Percentiles rank a stretch among this genome's conserved stretches.
phyloP scores from a whole-genome alignment of 1,140 invertebrate genomes.

The Drosophila punjabiensis region DNA sequence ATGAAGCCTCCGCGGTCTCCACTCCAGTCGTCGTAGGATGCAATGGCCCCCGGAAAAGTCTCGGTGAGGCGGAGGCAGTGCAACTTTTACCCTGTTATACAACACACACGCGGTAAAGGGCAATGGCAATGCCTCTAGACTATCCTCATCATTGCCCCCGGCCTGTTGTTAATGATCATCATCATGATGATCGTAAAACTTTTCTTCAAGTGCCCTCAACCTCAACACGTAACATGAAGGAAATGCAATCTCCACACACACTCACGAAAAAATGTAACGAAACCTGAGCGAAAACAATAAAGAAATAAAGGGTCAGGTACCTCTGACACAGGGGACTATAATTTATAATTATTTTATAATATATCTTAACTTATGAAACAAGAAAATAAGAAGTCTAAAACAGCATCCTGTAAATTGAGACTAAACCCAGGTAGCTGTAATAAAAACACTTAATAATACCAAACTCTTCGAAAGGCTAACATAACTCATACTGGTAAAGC shows the following conservation, averaged over 20 bases:
- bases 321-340: not conserved
- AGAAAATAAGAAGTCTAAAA: not conserved
- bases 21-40: constrained; percentile 41
- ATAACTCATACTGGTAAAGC: constrained; percentile 23
- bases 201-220: constrained; percentile 46
- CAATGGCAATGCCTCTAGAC: constrained; percentile 42
- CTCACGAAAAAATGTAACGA: constrained; percentile 36
- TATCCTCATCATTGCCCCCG: constrained; percentile 28
- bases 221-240: constrained; percentile 51
- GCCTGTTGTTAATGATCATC: not conserved
- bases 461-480: not conserved
- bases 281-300: constrained; percentile 25
- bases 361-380: not conserved
- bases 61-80: constrained; percentile 19
- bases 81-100: constrained; percentile 74
- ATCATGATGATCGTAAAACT: constrained; percentile 47
- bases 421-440: not conserved
- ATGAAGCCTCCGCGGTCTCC: constrained; percentile 24
- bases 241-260: constrained; percentile 43
- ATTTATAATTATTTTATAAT: not conserved
- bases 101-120: constrained; percentile 48
- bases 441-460: not conserved
- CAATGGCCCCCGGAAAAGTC: constrained; percentile 38
- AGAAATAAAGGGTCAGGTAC: constrained; percentile 6
- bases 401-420: not conserved